Conservation (phyloP, 2,888 invertebrate genomes). For the Mongoloraphidia duomilia region DNA sequence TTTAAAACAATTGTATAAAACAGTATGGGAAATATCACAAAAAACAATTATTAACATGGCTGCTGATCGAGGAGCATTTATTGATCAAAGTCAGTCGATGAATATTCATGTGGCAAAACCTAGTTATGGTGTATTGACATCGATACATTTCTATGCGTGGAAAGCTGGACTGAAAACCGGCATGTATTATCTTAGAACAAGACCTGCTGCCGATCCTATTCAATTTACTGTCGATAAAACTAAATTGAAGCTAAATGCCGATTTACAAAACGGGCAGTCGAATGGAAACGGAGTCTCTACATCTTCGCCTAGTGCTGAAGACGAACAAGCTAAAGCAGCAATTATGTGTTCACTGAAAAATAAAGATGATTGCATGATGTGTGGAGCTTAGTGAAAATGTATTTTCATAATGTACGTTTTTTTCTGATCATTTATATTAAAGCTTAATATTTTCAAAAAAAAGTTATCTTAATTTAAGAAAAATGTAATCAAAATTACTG, state of each 20-base stretch:
- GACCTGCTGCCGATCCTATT: constrained; percentile 90
- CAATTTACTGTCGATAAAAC: constrained; percentile 95
- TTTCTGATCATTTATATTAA: not conserved
- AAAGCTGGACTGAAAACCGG: constrained; percentile 94
- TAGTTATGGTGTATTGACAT: constrained; percentile 82
- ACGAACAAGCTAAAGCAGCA: constrained; percentile 45
- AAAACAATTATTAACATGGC: constrained; percentile 91
- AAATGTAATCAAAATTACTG: no score
- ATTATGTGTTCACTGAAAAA: constrained; percentile 79
- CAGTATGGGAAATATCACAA: constrained; percentile 95
- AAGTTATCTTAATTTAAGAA: no score
- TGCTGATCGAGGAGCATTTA: constrained; percentile 92
- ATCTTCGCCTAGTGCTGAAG: constrained; percentile 23
- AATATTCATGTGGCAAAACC: constrained; percentile 96
- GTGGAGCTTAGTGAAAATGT: constrained; percentile 48
- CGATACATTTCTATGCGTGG: constrained; percentile 99
- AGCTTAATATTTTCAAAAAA: no score
- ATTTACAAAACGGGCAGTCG: constrained; percentile 1
- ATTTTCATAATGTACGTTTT: not conserved
- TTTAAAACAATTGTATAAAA: constrained; percentile 80
- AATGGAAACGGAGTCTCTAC: constrained; percentile 6
- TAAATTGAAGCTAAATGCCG: constrained; percentile 31
- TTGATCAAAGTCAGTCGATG: constrained; percentile 97
- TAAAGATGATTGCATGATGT: constrained; percentile 76
- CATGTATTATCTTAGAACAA: constrained; percentile 96